Conservation (phyloP, 2,888 invertebrate genomes). For the Athalia rosae region DNA sequence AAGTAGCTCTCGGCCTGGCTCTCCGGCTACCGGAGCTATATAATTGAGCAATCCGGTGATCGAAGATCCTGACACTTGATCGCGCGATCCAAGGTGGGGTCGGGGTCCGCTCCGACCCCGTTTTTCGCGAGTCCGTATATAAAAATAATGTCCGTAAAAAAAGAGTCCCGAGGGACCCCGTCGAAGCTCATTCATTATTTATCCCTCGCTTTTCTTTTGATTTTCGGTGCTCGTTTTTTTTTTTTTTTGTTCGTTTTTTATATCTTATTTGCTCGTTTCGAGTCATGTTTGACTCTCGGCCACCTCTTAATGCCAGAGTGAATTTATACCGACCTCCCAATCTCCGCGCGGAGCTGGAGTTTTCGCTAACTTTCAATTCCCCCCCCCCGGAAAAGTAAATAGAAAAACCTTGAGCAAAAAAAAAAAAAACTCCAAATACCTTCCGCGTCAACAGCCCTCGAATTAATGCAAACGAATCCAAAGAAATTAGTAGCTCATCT, state of each 20-base stretch:
- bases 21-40: constrained; percentile 53
- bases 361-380: constrained; percentile 3
- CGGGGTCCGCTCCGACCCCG: constrained; percentile 29
- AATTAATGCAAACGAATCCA: neutral
- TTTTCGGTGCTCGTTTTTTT: constrained; percentile 38
- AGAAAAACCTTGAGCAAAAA: neutral
- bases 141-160: constrained; percentile 19
- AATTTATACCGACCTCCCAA: constrained; percentile 10
- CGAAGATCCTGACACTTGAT: constrained; percentile 59
- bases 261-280: neutral
- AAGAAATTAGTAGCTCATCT: neutral
- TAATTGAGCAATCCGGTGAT: constrained; percentile 72
- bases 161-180: constrained; percentile 57
- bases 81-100: constrained; percentile 18
- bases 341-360: too few species aligned
- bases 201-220: constrained; percentile 49
- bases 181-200: constrained; percentile 55
- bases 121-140: constrained; percentile 32
- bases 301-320: constrained; percentile 15
- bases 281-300: constrained; percentile 31
- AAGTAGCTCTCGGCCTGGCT: constrained; percentile 16
- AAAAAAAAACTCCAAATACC: neutral
- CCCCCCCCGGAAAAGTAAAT: too few species aligned
- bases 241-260: neutral
- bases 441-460: neutral